Evolutionary conservation across 1,140 invertebrate genomes (phyloP).

Genomic region (Sinonovacula constricta): DNA sequence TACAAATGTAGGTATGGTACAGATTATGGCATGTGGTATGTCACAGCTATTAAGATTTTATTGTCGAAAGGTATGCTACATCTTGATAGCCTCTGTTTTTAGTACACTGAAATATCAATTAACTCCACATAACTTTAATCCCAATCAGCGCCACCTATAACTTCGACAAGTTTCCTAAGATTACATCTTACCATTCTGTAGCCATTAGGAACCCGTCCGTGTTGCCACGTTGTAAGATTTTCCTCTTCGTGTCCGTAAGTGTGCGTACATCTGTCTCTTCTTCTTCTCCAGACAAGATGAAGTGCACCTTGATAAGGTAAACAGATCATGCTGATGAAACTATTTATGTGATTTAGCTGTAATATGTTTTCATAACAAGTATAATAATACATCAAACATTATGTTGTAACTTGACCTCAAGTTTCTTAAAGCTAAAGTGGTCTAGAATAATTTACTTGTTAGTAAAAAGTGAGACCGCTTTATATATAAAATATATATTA

Average conservation of each 20-base stretch:
- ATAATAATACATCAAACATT: neutral
- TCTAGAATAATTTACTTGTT: neutral
- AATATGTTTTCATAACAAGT: neutral
- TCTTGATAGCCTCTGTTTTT: neutral
- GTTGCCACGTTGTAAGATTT: constrained; percentile 78
- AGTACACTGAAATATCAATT: too few relatives aligned
- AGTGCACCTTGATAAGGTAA: constrained; percentile 75
- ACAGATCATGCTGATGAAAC: neutral
- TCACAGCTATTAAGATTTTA: too few relatives aligned
- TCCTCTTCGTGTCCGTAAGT: constrained; percentile 77
- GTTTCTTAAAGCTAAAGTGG: neutral
- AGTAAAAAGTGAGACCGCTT: neutral
- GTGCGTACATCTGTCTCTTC: constrained; percentile 80
- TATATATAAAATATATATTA: neutral
- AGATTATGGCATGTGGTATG: too few relatives aligned
- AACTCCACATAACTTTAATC: neutral
- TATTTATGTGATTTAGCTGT: neutral
- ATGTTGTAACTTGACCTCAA: neutral
- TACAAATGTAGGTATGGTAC: too few relatives aligned
- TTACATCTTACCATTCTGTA: constrained; percentile 73
- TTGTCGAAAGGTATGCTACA: neutral
- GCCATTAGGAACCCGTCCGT: constrained; percentile 81
- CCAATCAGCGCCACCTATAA: neutral
- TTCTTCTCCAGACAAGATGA: constrained; percentile 80
- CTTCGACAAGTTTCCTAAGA: neutral